Evolutionary conservation across 2,888 invertebrate genomes (phyloP), one percentile per base, ranked within the genome.

Genomic region (Eutolmus rufibarbis): DNA sequence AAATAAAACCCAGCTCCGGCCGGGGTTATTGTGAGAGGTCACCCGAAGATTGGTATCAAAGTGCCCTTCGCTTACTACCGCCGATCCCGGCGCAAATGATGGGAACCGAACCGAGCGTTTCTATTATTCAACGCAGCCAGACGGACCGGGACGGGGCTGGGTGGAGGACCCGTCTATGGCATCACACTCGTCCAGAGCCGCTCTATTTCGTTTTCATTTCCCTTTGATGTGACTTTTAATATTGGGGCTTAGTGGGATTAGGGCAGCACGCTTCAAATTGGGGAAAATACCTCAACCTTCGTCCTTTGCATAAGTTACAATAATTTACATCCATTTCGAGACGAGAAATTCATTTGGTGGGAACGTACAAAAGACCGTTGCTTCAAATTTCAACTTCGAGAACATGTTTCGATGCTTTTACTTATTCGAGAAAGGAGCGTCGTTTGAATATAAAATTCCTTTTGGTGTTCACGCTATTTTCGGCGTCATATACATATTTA

Each of bases 21-120:
- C 8, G 43, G 79, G 87, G 87, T 84, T 74, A 85, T 87, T 87
- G 87, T 87, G 76, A 76, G 28, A 84, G 84, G 74, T 84, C 51
- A 66, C 34, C 37, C 31, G 66, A n/a, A 85, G 85, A 85, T 85
- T 85, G 85, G 74, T 85, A 85, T 85, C 85, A 46, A 46, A 43
- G 7, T 23, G 43, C 23, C 74, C 74, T 85, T 19, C 19, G 66
- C 19, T 76, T 66, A n/a, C 84, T 74, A 40, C 37, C 28, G 28
- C n/a, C 40, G 84, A 74, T 74, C 74, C 74, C 12, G 19, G 19
- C 34, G 74, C 84, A 84, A 84, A 84, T 84, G 66, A 84, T 74
- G 66, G 34, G 31, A 34, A 56, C 81, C 23, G 51, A 56, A 56
- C 66, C 66, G 66, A 66, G 23, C 66, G 66, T 28, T 66, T 66